Evolutionary conservation across 2,113 vertebrate species (phyloP).

Genomic region (zebrafish (Danio rerio)): DNA sequence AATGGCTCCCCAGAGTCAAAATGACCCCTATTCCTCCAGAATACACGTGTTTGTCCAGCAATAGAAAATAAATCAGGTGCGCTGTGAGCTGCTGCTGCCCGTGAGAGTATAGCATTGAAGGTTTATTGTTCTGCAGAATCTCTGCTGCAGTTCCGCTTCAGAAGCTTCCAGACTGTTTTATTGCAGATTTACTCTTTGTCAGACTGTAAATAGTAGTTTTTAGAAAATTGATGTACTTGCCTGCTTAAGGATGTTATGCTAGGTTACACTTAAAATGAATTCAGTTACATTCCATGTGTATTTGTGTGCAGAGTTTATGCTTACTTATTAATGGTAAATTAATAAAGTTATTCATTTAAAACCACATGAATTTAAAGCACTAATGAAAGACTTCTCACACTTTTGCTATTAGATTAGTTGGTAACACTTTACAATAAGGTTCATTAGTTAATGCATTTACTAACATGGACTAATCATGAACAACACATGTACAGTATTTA

Average conservation of each 20-base stretch:
- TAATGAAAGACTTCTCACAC: too few species aligned
- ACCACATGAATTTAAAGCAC: too few species aligned
- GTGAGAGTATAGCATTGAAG: not conserved
- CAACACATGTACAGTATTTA: too few species aligned
- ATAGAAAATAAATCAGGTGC: not conserved
- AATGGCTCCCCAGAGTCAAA: slow-evolving; percentile 33
- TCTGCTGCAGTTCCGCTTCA: not conserved
- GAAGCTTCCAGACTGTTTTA: not conserved
- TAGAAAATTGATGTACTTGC: not conserved
- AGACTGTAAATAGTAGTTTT: not conserved
- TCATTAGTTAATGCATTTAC: too few species aligned
- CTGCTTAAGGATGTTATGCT: not conserved
- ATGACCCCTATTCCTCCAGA: slow-evolving; percentile 36
- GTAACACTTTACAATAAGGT: too few species aligned
- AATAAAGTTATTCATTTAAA: too few species aligned
- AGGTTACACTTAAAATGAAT: not conserved
- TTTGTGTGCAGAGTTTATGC: too few species aligned
- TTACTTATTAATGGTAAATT: too few species aligned
- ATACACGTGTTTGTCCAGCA: not conserved
- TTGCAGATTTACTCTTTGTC: not conserved
- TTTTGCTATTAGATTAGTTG: too few species aligned
- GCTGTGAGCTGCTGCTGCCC: not conserved
- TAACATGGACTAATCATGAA: too few species aligned
- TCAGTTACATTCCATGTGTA: too few species aligned
- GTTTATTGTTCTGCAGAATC: not conserved